Conservation (phyloP, 1,140 invertebrate genomes). For the Drosophila serrata region DNA sequence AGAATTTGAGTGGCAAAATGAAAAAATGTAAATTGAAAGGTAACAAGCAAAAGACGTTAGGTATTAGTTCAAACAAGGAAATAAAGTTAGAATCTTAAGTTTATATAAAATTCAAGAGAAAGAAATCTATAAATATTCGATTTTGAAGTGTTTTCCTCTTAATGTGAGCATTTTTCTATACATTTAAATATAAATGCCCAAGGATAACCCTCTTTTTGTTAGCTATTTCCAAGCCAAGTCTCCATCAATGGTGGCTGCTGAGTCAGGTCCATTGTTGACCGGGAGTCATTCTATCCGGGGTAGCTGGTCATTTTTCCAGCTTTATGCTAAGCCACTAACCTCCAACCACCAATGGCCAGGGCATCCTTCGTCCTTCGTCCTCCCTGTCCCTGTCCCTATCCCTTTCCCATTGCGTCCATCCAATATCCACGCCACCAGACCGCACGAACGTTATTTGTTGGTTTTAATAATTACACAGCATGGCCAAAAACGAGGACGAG, state of each 20-base stretch:
- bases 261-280: constrained; percentile 40
- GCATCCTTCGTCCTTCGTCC: neutral
- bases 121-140: neutral
- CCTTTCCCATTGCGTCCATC: neutral
- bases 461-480: constrained; percentile 84
- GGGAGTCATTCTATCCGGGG: constrained; percentile 29
- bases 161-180: neutral
- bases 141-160: neutral
- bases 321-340: constrained; percentile 56
- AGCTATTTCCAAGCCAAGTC: constrained; percentile 32
- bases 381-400: neutral
- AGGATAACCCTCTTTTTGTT: neutral
- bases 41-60: neutral
- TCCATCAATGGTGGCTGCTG: constrained; percentile 21
- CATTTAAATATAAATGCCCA: neutral
- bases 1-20: neutral
- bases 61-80: neutral
- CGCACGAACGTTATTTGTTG: constrained; percentile 83
- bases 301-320: constrained; percentile 60
- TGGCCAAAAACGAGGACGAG: constrained; percentile 22
- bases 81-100: neutral
- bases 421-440: constrained; percentile 35
- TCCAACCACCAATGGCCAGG: constrained; percentile 11
- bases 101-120: neutral
- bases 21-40: neutral